Conservation (phyloP, 2,113 vertebrate genomes). For the Loxodonta africana region DNA sequence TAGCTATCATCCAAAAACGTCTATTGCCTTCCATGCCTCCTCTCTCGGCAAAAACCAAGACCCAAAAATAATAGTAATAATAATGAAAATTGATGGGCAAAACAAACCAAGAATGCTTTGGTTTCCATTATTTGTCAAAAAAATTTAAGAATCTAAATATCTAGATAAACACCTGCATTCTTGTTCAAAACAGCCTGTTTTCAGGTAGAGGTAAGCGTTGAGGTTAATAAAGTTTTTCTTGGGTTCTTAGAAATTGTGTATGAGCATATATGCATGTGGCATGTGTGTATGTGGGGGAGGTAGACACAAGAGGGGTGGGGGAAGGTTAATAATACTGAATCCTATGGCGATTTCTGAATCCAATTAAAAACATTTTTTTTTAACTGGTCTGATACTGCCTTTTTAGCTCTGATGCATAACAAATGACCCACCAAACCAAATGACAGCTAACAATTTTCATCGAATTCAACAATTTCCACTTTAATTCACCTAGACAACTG, state of each 20-base stretch:
- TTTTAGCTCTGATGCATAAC: not conserved
- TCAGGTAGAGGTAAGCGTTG: not conserved
- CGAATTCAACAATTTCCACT: not conserved
- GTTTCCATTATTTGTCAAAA: slow-evolving; percentile 9
- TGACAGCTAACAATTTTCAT: slow-evolving; percentile 4
- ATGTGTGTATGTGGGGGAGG: no score
- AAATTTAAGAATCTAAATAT: slow-evolving; percentile 5
- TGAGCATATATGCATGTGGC: not conserved
- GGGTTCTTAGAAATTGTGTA: not conserved
- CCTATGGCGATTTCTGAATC: not conserved
- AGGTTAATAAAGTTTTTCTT: not conserved
- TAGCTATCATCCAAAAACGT: not conserved
- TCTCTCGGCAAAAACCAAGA: not conserved
- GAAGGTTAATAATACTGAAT: not conserved
- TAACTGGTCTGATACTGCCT: not conserved
- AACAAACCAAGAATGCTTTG: not conserved
- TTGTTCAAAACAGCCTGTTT: slow-evolving; percentile 10
- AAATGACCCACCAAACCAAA: not conserved
- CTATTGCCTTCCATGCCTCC: not conserved
- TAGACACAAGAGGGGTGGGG: not conserved
- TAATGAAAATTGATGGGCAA: not conserved
- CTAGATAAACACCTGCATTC: not conserved
- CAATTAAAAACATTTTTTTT: not conserved
- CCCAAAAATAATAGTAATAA: not conserved
- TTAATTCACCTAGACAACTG: not conserved